Percentiles rank a stretch among this genome's conserved stretches.
phyloP scores from a whole-genome alignment of 1,140 invertebrate genomes.

The Frieseomelitta varia region DNA sequence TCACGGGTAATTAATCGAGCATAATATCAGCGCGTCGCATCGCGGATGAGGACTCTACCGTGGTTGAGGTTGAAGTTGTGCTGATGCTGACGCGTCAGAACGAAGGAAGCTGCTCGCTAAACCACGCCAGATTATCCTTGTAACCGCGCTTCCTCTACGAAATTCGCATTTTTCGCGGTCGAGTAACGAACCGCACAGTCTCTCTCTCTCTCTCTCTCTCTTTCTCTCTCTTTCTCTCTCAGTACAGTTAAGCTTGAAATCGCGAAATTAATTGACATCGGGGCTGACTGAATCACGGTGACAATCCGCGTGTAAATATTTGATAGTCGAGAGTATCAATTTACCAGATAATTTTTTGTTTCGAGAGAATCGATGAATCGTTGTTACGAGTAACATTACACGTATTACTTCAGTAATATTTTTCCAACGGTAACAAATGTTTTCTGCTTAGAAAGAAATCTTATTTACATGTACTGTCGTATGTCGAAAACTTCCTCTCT shows the following conservation, averaged over 20 bases:
- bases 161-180: slow-evolving; percentile 30
- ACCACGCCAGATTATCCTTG: slow-evolving; percentile 16
- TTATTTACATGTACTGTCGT: too few relatives aligned
- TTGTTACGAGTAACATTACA: too few relatives aligned
- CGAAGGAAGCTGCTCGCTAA: slow-evolving; percentile 10
- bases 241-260: background rate
- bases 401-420: too few relatives aligned
- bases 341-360: too few relatives aligned
- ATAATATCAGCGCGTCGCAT: slow-evolving; percentile 41
- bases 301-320: background rate
- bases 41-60: background rate
- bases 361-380: background rate
- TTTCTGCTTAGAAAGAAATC: too few relatives aligned
- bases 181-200: background rate
- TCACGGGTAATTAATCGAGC: slow-evolving; percentile 50
- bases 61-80: background rate
- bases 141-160: background rate
- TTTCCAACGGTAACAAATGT: too few relatives aligned
- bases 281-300: background rate
- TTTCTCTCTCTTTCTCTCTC: background rate
- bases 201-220: background rate
- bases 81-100: slow-evolving; percentile 41
- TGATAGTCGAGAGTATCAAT: too few relatives aligned
- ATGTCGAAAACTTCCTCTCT: too few relatives aligned
- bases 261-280: background rate